Evolutionary conservation across 2,113 vertebrate genomes (phyloP), one percentile per base, ranked within the genome.

Genomic region (Cynoglossus semilaevis): DNA sequence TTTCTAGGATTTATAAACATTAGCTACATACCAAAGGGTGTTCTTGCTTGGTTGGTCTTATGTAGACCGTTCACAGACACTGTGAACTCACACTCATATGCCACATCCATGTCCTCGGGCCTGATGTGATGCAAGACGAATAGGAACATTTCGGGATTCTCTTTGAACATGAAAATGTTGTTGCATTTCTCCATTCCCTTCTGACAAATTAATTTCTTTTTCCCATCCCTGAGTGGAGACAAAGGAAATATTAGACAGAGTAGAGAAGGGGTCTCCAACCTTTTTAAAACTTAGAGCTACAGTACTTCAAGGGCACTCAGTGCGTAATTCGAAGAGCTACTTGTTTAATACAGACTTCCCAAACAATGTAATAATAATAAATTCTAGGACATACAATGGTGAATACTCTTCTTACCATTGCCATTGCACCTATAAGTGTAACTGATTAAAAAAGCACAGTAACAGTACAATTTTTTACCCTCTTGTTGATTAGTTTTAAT

Each of bases 41-140:
- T 56, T 38, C 1, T 44, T 22, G 67, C 75, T 1, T 35, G 34
- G 9, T 0, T 0, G 0, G 4, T 18, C 0, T 1, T 0, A 15
- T 67, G 6, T 0, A 29, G 0, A 1, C 1, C 0, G 0, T 16
- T 0, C 0, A 0, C 1, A 0, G 1, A 1, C 35, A 15, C 7
- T 0, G 57, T 57, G 16, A 78, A 15, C 63, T 72, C 54, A 50
- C 82, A 85, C 61, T 69, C 1, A 5, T 82, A 85, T 0, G 0
- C 1, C 0, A 2, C 1, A 1, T 4, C 4, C 57, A 51, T 51
- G 3, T 9, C 54, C 14, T 74, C 16, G 0, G 35, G 15, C 0
- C 15, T 17, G 6, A 55, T 1, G 13, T 67, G 60, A 14, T 61
- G 1, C 1, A 78, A 1, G 40, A 73, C 35, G 38, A 85, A 82